Evolutionary conservation across 2,888 invertebrate genomes (phyloP).

Genomic region (Allacma fusca): DNA sequence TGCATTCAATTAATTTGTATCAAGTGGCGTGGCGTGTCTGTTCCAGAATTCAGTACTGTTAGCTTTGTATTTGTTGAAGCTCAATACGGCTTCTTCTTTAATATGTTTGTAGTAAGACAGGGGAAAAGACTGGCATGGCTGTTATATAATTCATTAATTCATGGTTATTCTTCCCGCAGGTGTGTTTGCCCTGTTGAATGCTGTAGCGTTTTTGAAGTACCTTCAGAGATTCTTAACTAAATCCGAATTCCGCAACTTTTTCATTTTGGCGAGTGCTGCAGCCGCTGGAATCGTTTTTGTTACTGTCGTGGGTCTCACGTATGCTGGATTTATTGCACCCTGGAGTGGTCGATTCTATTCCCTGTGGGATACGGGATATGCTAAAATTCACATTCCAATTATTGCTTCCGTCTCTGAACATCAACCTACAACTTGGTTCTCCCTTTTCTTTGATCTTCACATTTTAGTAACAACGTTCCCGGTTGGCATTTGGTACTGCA

Average conservation of each 20-base stretch:
- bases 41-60: too few species aligned
- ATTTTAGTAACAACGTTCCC: slow-evolving; percentile 96
- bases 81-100: too few species aligned
- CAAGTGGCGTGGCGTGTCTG: too few species aligned
- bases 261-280: slow-evolving; percentile 77
- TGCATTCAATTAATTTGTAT: too few species aligned
- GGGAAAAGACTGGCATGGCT: too few species aligned
- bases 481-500: slow-evolving; percentile 98
- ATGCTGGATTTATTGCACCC: slow-evolving; percentile 93
- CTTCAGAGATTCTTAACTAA: slow-evolving; percentile 86
- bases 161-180: slow-evolving; percentile 71
- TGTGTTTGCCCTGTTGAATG: slow-evolving; percentile 92
- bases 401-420: slow-evolving; percentile 98
- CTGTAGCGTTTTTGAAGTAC: slow-evolving; percentile 85
- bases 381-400: slow-evolving; percentile 79
- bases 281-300: slow-evolving; percentile 83
- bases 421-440: slow-evolving; percentile 99
- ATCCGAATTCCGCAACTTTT: slow-evolving; percentile 87
- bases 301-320: slow-evolving; percentile 87
- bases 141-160: not conserved
- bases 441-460: slow-evolving; percentile 98
- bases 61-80: too few species aligned
- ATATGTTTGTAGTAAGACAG: too few species aligned
- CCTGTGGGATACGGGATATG: slow-evolving; percentile 98
- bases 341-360: slow-evolving; percentile 97